Conservation (phyloP, 2,113 vertebrate genomes). For the Phyllopteryx taeniolatus region DNA sequence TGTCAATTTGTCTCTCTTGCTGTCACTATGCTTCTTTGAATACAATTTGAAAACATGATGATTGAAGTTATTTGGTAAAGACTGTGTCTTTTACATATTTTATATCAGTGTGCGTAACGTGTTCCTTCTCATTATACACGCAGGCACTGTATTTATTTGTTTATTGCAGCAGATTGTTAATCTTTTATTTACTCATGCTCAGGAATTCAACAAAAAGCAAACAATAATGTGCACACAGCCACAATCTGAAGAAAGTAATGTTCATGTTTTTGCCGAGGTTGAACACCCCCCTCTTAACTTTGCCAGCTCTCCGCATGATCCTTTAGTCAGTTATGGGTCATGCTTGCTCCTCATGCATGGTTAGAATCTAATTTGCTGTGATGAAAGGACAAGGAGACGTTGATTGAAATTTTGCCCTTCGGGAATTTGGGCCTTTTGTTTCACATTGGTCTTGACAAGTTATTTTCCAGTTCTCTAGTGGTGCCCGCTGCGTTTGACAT, state of each 20-base stretch:
- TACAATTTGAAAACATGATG: conserved; percentile 45
- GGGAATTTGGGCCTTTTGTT: conserved; percentile 68
- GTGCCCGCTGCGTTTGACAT: conserved; percentile 59
- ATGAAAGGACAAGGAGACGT: conserved; percentile 80
- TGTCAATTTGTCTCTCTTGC: conserved; percentile 34
- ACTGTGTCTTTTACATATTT: conserved; percentile 17
- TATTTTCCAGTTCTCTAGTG: conserved; percentile 64
- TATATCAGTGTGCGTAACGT: conserved; percentile 8
- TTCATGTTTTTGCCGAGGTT: conserved; percentile 2
- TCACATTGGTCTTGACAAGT: conserved; percentile 72
- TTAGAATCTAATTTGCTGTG: conserved; percentile 74
- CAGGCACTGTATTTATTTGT: not conserved
- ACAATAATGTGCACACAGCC: not conserved
- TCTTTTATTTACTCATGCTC: not conserved
- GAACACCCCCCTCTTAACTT: conserved; percentile 21
- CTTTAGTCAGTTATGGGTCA: conserved; percentile 73
- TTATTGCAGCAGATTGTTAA: not conserved
- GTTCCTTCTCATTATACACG: not conserved
- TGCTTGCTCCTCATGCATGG: conserved; percentile 66
- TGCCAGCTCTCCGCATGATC: conserved; percentile 59
- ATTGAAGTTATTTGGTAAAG: conserved; percentile 18
- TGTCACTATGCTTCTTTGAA: conserved; percentile 56
- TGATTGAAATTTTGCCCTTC: conserved; percentile 75
- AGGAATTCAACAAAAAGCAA: not conserved
- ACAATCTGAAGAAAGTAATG: not conserved